These are phyloP conservation scores for Neoaliturus tenellus DNA, from an alignment of 2,888 invertebrate species.

Conservation along the genomic window DNA sequence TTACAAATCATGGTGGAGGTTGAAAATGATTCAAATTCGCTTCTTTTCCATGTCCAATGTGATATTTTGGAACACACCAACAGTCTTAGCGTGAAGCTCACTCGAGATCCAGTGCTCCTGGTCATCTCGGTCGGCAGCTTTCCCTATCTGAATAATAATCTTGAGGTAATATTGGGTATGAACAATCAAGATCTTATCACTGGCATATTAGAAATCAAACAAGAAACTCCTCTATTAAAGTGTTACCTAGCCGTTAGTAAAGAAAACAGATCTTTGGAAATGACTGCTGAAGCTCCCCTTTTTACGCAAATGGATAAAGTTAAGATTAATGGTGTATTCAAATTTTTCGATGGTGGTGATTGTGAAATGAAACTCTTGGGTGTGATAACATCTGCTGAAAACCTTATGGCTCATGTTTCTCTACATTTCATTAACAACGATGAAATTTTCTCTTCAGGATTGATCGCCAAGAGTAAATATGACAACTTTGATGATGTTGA, in stretches of 20 bases:
- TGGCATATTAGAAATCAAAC: neutral
- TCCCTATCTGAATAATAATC: neutral
- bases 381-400: conserved; percentile 4
- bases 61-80: neutral
- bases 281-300: conserved; percentile 42
- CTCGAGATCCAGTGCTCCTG: neutral
- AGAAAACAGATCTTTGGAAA: conserved; percentile 14
- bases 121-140: neutral
- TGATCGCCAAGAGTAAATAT: conserved; percentile 10
- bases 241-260: neutral
- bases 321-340: conserved; percentile 50
- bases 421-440: neutral
- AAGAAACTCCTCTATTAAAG: neutral
- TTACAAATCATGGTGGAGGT: neutral
- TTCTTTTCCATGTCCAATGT: neutral
- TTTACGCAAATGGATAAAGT: conserved; percentile 49
- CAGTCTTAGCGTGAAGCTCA: neutral
- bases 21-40: neutral
- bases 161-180: neutral
- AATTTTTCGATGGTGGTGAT: neutral
- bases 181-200: conserved; percentile 9
- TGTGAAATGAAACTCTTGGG: conserved; percentile 9
- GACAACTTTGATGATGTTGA: conserved; percentile 15
- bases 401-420: conserved; percentile 15
- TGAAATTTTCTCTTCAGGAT: neutral